Percentiles rank a stretch among this genome's conserved stretches.
Evolutionary conservation across 2,888 invertebrate genomes (phyloP).

Genomic region (Ormyrus thymus): DNA sequence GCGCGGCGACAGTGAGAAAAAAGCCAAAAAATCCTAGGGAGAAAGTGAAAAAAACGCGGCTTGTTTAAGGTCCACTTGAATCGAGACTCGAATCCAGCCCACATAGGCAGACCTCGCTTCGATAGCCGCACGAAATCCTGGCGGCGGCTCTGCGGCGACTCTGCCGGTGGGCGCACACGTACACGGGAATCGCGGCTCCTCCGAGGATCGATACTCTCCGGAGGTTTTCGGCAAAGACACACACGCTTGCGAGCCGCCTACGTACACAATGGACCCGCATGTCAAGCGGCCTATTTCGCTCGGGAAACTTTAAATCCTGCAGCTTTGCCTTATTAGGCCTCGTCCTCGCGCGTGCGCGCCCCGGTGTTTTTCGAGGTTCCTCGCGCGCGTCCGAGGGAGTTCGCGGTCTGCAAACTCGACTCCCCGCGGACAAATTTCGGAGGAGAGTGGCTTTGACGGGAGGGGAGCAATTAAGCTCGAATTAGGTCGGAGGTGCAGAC

Average conservation of each 20-base stretch:
- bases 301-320: conserved; percentile 44
- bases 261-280: conserved; percentile 68
- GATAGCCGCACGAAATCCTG: background rate
- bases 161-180: background rate
- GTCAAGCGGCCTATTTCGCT: conserved; percentile 65
- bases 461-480: conserved; percentile 46
- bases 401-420: too few species aligned
- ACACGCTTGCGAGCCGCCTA: background rate
- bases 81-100: background rate
- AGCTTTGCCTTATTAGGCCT: conserved; percentile 15
- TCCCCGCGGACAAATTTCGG: too few species aligned
- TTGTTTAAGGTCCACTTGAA: too few species aligned
- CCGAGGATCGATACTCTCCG: conserved; percentile 61
- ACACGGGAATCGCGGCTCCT: too few species aligned
- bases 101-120: background rate
- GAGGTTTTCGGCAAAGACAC: conserved; percentile 55
- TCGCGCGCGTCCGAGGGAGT: too few species aligned
- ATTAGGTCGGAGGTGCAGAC: conserved; percentile 38
- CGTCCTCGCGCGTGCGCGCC: too few species aligned
- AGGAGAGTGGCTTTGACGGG: background rate
- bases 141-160: background rate
- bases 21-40: too few species aligned
- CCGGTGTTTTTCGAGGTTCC: too few species aligned
- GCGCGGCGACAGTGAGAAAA: too few species aligned
- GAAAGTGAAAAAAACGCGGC: too few species aligned